A percentile compares a stretch with the other conserved stretches of the same genome.
Conservation (phyloP, 2,888 invertebrate species). For the Nephrocerus scutellatus region DNA sequence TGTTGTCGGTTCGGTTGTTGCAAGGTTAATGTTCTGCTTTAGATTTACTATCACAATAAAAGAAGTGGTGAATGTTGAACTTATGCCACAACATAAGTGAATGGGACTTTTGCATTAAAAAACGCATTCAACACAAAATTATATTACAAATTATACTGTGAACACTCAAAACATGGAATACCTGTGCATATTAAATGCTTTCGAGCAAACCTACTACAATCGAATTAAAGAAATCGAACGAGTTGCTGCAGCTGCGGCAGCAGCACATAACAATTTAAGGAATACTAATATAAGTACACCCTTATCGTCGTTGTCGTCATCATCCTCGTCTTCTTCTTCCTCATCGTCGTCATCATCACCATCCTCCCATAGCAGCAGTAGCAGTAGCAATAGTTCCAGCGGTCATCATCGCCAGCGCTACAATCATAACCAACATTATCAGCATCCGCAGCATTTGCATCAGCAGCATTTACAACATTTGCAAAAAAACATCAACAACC, state of each 20-base stretch:
- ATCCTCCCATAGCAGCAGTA: constrained; percentile 17
- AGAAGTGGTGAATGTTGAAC: too few relatives aligned
- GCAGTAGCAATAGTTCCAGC: constrained; percentile 17
- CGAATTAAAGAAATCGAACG: constrained; percentile 38
- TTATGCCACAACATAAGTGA: too few relatives aligned
- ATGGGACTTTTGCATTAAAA: too few relatives aligned
- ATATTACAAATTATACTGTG: background rate
- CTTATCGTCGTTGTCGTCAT: constrained; percentile 8
- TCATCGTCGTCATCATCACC: constrained; percentile 34
- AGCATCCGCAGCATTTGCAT: constrained; percentile 21
- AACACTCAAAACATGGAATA: constrained; percentile 35
- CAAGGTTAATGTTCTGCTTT: too few relatives aligned
- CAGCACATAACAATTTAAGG: constrained; percentile 21
- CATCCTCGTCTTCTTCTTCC: constrained; percentile 22
- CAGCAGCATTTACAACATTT: constrained; percentile 22
- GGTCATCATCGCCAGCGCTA: constrained; percentile 13
- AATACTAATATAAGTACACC: constrained; percentile 1
- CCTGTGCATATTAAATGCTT: constrained; percentile 40
- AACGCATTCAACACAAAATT: background rate
- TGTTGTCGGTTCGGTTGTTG: too few relatives aligned
- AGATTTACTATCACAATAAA: too few relatives aligned
- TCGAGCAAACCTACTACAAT: constrained; percentile 39
- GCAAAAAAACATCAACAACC: constrained; percentile 21
- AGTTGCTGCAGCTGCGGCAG: constrained; percentile 27
- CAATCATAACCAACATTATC: constrained; percentile 24